Base-by-base conservation (phyloP, 2,888 invertebrate genomes). In the Altica lythri region DNA sequence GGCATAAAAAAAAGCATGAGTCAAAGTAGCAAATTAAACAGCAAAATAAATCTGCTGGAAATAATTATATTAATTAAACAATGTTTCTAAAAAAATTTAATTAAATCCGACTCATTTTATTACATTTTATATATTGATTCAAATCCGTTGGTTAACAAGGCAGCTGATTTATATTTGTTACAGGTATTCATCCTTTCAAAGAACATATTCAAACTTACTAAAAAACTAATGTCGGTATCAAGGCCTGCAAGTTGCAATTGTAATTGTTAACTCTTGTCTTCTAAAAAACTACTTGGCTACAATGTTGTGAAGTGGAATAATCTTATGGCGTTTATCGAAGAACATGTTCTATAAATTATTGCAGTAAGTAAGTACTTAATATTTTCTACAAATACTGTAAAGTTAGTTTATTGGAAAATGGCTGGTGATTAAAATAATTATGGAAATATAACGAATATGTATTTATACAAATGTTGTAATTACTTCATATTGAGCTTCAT, bases 241-340 rank as follows among this genome's bases (percentile, higher is more conserved):
- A 56, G 56, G 56, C 48, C 53, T 56, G 49, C 56, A 53, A 53
- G 52, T 56, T 40, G 52, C 56, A 53, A 44, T 56, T 56, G 56
- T 48, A 56, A 53, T 53, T 56, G 53, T 56, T 49, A 49, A 53
- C 47, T 55, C 44, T 47, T 34, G 34, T 34, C 34, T 13, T 16
- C 6, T 3, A 34, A 34, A 30, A 34, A 34, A 34, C 34, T 2
- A 16, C 34, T 16, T 34, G 13, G 34, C 34, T 34, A 34, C 34
- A 34, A 34, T 34, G 34, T 34, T 14, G 30, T 6, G 12, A 34
- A 8, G 14, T 16, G 34, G 16, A 34, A 34, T 34, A 16, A 8
- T 8, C 16, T 34, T 2, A 9, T 16, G 4, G 14, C 14, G 34
- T 10, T 14, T 34, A 34, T 34, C 34, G 16, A 10, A 34, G 16